These are phyloP conservation scores for Cassiopea xamachana DNA, from an alignment of 30 jellyfish, hydroid and myxozoan genomes.

Conservation along the genomic window DNA sequence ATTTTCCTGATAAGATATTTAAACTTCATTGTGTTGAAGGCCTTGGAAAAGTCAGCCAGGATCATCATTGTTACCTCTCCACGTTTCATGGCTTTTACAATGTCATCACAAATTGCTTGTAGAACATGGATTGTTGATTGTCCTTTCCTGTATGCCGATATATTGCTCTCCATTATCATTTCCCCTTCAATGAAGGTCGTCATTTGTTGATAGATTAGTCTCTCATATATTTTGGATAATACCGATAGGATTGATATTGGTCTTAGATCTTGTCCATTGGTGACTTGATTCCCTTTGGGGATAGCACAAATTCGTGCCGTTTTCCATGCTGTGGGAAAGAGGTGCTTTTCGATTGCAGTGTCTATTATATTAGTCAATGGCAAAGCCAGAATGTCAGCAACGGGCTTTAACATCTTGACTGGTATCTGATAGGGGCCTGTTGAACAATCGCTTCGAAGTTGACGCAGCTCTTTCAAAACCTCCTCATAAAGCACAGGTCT, in stretches of 20 bases:
- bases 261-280: conserved; percentile 30
- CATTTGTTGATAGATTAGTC: conserved; percentile 32
- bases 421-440: conserved; percentile 72
- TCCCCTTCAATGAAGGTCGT: conserved; percentile 33
- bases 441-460: conserved; percentile 41
- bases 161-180: not conserved
- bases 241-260: conserved; percentile 56
- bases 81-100: conserved; percentile 44
- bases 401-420: conserved; percentile 50
- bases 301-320: conserved; percentile 63
- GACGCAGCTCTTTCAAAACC: conserved; percentile 45
- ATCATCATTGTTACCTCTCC: conserved; percentile 64
- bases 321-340: conserved; percentile 55
- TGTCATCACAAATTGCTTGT: conserved; percentile 52
- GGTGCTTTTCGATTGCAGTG: conserved; percentile 38
- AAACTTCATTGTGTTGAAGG: conserved; percentile 40
- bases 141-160: conserved; percentile 57
- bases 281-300: conserved; percentile 51
- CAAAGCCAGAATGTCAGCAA: conserved; percentile 51
- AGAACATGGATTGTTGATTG: conserved; percentile 51
- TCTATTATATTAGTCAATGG: conserved; percentile 40
- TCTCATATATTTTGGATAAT: conserved; percentile 44
- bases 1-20: conserved; percentile 17
- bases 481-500: conserved; percentile 49
- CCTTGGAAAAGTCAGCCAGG: conserved; percentile 63